Evolutionary conservation across 2,113 vertebrate species (phyloP).

Genomic region (Chaetorhynchus papuensis): DNA sequence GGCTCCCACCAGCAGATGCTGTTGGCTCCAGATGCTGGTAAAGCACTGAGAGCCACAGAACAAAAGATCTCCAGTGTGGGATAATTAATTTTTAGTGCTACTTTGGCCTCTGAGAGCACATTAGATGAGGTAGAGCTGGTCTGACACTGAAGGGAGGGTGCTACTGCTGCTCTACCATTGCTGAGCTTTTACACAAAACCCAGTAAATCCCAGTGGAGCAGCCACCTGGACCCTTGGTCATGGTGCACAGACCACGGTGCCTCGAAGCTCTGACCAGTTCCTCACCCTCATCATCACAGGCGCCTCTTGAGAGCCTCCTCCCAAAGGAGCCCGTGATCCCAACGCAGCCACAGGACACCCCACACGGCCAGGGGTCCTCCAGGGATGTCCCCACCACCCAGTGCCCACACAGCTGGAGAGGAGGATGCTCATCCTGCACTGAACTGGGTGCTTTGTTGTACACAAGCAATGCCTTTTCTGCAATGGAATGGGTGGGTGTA

Average conservation of each 20-base stretch:
- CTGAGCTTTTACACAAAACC: background rate
- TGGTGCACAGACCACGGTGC: background rate
- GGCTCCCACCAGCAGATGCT: background rate
- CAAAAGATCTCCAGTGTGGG: background rate
- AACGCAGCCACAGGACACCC: rapidly evolving
- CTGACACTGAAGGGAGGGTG: background rate
- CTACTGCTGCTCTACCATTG: background rate
- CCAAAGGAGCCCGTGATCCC: background rate
- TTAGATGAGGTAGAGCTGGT: background rate
- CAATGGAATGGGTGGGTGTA: slow-evolving; percentile 7
- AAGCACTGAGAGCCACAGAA: background rate
- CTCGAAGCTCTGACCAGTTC: background rate
- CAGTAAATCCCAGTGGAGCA: background rate
- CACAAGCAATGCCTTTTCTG: background rate
- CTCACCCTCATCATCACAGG: background rate
- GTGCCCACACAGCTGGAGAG: background rate
- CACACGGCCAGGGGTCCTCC: background rate
- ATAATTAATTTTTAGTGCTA: background rate
- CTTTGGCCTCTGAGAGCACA: background rate
- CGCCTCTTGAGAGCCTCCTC: background rate
- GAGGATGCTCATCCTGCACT: background rate
- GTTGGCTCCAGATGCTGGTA: background rate
- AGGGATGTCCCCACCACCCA: rapidly evolving
- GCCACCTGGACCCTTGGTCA: too few species aligned
- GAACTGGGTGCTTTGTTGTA: background rate